Evolutionary conservation across 2,888 invertebrate genomes (phyloP), one percentile per base, ranked within the genome.

Genomic region (Eustalomyia histrio): DNA sequence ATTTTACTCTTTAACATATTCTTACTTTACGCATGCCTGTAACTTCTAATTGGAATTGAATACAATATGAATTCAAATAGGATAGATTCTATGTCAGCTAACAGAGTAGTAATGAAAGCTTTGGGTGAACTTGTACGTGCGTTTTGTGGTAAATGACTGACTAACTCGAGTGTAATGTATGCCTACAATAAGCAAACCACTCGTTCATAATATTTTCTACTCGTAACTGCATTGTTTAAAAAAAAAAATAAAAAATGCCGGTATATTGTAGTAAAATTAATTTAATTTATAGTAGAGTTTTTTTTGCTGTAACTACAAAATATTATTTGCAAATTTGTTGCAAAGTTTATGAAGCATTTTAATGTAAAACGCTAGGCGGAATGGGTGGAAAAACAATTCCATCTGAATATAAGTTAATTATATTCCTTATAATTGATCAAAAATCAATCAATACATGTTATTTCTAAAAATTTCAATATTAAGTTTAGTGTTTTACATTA

Each of bases 91-190:
- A 47, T 47, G 52, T 24, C 65, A 53, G 17, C 29, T 10, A 33
- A 47, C 43, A 14, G 43, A 47, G 43, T 43, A 3, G 14, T 5
- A n/a, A 47, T 47, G 43, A n/a, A 47, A 16, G 43, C n/a, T 47
- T 47, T 72, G 55, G 24, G n/a, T 61, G 47, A 78, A 78, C 65
- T 72, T 78, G 72, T 53, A 72, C 53, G 6, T 29, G 29, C 4
- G 29, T 29, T 29, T 72, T 72, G 29, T 78, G 72, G 78, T 78
- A 78, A 78, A 60, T 61, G 47, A 72, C 72, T 78, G 55, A 71
- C 76, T 58, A 65, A 58, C 50, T n/a, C n/a, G n/a, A n/a, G 12
- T 39, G 12, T 39, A n/a, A 7, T 47, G 43, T 47, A 47, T 47
- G 43, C 5, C 1, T 47, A 14, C 43, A 12, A 43, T 14, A n/a